A percentile compares a stretch with the other conserved stretches of the same genome.
These are phyloP conservation scores for human DNA, from an alignment of 2,113 vertebrate genomes.

Conservation along the genomic window DNA sequence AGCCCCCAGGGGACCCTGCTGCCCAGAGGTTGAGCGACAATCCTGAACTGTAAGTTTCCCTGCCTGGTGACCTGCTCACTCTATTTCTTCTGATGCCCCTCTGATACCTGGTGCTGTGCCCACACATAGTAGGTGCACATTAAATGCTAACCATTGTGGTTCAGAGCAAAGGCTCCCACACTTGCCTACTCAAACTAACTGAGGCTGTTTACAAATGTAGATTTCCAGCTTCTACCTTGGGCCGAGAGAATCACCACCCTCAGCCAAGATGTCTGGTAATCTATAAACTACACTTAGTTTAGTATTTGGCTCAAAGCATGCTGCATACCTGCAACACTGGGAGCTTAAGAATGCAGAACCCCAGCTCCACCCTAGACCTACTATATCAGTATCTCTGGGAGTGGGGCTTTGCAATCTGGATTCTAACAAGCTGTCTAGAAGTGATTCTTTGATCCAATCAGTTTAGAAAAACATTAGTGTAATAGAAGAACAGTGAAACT, in stretches of 20 bases:
- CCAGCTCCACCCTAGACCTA: not conserved
- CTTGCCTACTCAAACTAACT: not conserved
- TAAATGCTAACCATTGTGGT: not conserved
- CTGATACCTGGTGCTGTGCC: not conserved
- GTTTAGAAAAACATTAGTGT: not conserved
- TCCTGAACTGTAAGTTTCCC: not conserved
- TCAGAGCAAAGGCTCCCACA: not conserved
- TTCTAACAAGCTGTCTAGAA: not conserved
- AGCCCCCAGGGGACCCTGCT: not conserved
- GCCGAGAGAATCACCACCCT: not conserved
- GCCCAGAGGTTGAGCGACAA: not conserved
- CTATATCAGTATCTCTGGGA: not conserved
- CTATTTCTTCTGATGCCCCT: not conserved
- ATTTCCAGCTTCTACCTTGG: not conserved
- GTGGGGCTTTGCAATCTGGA: not conserved
- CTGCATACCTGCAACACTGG: not conserved
- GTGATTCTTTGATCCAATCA: not conserved
- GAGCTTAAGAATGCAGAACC: not conserved
- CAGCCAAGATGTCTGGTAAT: not conserved
- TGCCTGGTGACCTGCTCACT: not conserved
- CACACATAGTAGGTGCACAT: not conserved
- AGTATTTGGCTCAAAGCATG: not conserved
- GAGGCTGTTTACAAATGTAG: not conserved
- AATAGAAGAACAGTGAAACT: not conserved
- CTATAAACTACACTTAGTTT: not conserved